Evolutionary conservation across 1,140 invertebrate genomes (phyloP).

Genomic region (Probaryconus sp.): DNA sequence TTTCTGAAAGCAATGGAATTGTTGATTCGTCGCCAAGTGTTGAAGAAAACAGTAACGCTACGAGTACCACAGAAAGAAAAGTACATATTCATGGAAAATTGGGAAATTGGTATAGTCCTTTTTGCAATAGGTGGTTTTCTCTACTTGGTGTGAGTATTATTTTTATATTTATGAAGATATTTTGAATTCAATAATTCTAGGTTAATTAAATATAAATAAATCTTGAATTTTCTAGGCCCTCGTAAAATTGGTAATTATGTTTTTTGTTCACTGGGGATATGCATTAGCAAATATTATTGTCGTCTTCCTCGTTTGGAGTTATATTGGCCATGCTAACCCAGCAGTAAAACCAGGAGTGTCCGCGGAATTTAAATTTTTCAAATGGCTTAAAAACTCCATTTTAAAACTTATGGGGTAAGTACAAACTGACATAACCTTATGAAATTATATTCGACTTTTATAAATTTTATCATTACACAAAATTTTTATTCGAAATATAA

Average conservation of each 20-base stretch:
- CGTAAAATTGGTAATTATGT: conserved; percentile 94
- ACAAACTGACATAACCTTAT: no score
- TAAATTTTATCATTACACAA: no score
- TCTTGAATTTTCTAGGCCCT: conserved; percentile 84
- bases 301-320: conserved; percentile 92
- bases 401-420: conserved; percentile 90
- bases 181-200: no score
- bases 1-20: conserved; percentile 71
- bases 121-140: conserved; percentile 96
- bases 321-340: conserved; percentile 95
- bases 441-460: no score
- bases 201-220: background rate
- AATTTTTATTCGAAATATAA: no score
- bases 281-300: conserved; percentile 89
- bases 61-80: conserved; percentile 74
- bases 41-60: conserved; percentile 69
- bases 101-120: conserved; percentile 94
- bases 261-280: conserved; percentile 95
- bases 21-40: conserved; percentile 74
- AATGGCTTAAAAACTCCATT: conserved; percentile 88
- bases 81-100: conserved; percentile 90
- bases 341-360: conserved; percentile 94
- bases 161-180: conserved; percentile 1
- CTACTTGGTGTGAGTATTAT: conserved; percentile 90
- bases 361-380: conserved; percentile 91